A percentile compares a stretch with the other conserved stretches of the same genome.
Conservation (phyloP, 30 jellyfish, hydroid and myxozoan genomes). For the Rhopilema esculentum region DNA sequence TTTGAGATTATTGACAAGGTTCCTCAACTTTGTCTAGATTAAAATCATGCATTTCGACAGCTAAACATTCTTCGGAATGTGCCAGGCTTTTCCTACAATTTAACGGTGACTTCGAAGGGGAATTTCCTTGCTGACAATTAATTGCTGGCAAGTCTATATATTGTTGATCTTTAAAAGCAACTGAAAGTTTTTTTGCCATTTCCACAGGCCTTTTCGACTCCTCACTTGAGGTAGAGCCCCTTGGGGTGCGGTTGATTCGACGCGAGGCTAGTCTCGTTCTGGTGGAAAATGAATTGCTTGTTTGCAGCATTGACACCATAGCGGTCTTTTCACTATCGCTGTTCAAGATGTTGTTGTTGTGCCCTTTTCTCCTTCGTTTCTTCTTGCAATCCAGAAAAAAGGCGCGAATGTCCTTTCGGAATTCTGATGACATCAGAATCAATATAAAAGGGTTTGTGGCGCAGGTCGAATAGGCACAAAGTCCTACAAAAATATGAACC, state of each 20-base stretch:
- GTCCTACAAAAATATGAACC: slow-evolving; percentile 62
- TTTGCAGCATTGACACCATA: neutral
- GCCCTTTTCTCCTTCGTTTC: neutral
- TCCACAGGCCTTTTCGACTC: neutral
- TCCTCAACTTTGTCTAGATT: neutral
- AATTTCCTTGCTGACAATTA: neutral
- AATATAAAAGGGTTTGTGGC: slow-evolving; percentile 70
- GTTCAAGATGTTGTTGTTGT: neutral
- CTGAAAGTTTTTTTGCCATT: neutral
- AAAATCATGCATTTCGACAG: neutral
- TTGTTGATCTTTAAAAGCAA: neutral
- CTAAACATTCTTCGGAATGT: neutral
- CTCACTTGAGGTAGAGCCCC: neutral
- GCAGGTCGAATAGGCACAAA: slow-evolving; percentile 77
- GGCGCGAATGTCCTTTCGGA: slow-evolving; percentile 34
- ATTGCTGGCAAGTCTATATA: neutral
- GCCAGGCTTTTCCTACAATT: neutral
- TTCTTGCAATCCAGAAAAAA: neutral
- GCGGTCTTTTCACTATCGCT: slow-evolving; percentile 14
- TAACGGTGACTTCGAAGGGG: neutral
- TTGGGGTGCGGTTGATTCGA: neutral
- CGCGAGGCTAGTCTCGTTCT: neutral
- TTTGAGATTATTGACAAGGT: too few relatives aligned
- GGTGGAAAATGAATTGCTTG: neutral
- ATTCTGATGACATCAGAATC: slow-evolving; percentile 49